Evolutionary conservation across 2,113 vertebrate species (phyloP).

Genomic region (Numenius arquata): DNA sequence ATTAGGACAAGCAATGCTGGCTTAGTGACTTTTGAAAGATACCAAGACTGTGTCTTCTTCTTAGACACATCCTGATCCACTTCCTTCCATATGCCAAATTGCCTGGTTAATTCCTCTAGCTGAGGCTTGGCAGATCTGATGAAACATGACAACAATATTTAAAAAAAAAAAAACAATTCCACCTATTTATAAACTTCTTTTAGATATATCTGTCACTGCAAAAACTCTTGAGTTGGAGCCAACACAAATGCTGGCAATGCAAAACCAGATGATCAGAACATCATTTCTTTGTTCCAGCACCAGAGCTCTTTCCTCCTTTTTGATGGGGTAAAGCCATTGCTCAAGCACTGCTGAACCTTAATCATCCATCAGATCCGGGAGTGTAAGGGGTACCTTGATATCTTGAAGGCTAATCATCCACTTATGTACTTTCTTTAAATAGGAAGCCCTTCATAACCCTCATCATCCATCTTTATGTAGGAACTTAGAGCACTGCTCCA

Average conservation of each 20-base stretch:
- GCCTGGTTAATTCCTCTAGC: neutral
- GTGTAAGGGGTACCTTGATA: neutral
- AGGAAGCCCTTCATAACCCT: neutral
- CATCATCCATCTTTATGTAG: neutral
- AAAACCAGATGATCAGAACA: neutral
- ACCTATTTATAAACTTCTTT: neutral
- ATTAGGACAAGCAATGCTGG: neutral
- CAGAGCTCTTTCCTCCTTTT: neutral
- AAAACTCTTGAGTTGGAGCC: neutral
- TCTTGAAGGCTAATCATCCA: neutral
- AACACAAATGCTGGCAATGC: neutral
- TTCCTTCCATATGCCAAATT: neutral
- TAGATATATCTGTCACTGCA: neutral
- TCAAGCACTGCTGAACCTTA: neutral
- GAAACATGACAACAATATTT: neutral
- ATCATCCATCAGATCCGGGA: rapidly evolving
- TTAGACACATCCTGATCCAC: neutral
- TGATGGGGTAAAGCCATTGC: neutral
- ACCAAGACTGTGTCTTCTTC: neutral
- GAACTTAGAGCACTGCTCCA: neutral
- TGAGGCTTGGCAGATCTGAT: neutral
- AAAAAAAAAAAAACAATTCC: neutral
- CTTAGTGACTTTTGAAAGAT: neutral
- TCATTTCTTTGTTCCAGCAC: neutral
- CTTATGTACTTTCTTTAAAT: neutral